Evolutionary conservation across 1,140 invertebrate genomes (phyloP), one percentile per base, ranked within the genome.

Genomic region (Drosophila sturtevanti): DNA sequence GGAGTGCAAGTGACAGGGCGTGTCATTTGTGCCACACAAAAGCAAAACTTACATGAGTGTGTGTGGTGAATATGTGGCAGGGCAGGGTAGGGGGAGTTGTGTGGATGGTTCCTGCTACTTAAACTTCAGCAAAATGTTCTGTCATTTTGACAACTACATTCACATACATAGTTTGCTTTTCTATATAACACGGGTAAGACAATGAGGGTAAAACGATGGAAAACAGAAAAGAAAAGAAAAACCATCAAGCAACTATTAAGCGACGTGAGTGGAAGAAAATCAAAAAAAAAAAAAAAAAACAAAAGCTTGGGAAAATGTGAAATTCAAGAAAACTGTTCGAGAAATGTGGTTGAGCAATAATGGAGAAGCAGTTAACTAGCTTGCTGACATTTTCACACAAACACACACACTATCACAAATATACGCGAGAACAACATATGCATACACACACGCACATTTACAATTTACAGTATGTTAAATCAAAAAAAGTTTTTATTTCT

Each of bases 351-450:
- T 68, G 16, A 79, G 52, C 54, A 67, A 81, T 74, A 78, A 81
- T 74, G 68, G 61, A 68, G 84, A 79, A 77, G 80, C 81, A 84
- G 81, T 85, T 80, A 77, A 85, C 77, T 68, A 77, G 72, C 81
- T 85, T 80, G 73, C 71, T 85, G 81, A 85, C 81, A 85, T 85
- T 38, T 68, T 73, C 73, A 77, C 69, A 79, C 77, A 73, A 68
- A 73, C 41, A 48, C 16, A 18, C 9, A 11, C 41, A 48, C 16
- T n/a, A n/a, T n/a, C n/a, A 44, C 4, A 18, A 2, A 48, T 1
- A 44, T 7, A 16, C 14, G 27, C 27, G 27, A 4, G 5, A 31
- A 6, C 27, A 0, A 31, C 41, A 63, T 67, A 63, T 61, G 59
- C 69, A 67, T 38, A 56, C 67, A 74, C 62, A 77, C 54, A 52